Evolutionary conservation across 2,888 invertebrate genomes (phyloP).

Genomic region (Rugalucina vietnamica): DNA sequence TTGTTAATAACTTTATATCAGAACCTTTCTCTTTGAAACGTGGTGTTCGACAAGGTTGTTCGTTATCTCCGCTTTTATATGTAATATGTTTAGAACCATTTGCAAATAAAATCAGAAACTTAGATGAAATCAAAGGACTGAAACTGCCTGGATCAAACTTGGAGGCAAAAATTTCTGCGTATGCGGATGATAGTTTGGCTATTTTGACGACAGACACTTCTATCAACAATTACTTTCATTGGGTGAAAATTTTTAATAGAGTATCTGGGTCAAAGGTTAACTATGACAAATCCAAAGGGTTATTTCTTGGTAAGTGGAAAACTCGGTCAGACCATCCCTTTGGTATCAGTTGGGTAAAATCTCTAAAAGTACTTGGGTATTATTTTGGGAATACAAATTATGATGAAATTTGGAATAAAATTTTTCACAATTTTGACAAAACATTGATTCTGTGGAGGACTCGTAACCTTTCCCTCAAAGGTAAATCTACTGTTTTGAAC

Average conservation of each 20-base stretch:
- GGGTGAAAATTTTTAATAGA: conserved; percentile 18
- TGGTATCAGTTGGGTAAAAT: conserved; percentile 38
- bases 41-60: conserved; percentile 57
- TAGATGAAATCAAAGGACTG: conserved; percentile 22
- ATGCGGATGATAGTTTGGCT: conserved; percentile 35
- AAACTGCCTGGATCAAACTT: conserved; percentile 27
- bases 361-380: neutral
- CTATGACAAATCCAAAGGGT: conserved; percentile 51
- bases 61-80: neutral
- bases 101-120: conserved; percentile 32
- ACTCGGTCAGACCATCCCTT: conserved; percentile 57
- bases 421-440: neutral
- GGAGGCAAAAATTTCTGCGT: conserved; percentile 29
- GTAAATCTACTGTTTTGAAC: conserved; percentile 29
- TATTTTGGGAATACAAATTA: neutral
- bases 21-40: conserved; percentile 47
- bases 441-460: neutral
- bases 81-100: conserved; percentile 11
- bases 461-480: neutral
- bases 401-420: no score
- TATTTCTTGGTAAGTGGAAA: conserved; percentile 61
- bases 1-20: conserved; percentile 57
- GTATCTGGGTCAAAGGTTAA: conserved; percentile 53
- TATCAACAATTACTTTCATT: neutral
- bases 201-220: conserved; percentile 25